Conservation (phyloP, 2,888 invertebrate species). For the Zaprionus bogoriensis region DNA sequence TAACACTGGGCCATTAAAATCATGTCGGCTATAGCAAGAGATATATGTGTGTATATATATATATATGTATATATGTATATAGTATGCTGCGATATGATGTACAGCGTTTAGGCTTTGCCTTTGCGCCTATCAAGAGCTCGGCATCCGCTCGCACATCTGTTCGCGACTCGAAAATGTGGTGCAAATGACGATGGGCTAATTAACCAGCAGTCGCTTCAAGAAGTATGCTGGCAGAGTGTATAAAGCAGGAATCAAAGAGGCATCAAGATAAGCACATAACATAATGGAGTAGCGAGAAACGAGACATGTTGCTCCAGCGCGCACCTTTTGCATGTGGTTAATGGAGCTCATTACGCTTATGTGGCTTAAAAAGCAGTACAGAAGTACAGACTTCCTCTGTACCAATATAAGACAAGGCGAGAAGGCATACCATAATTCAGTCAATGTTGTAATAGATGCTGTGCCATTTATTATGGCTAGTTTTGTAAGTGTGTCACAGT, state of each 20-base stretch:
- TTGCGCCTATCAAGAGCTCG: constrained; percentile 33
- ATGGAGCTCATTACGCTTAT: constrained; percentile 11
- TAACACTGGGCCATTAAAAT: constrained; percentile 28
- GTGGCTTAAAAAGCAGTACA: background rate
- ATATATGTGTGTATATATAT: constrained; percentile 4
- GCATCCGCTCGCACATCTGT: constrained; percentile 58
- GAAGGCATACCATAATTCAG: background rate
- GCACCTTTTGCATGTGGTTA: constrained; percentile 16
- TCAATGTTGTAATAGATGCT: constrained; percentile 41
- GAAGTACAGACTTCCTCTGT: no score
- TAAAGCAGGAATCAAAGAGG: background rate
- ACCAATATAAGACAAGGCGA: background rate
- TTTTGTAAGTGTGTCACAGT: constrained; percentile 54
- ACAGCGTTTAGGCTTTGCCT: constrained; percentile 32
- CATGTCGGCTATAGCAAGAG: constrained; percentile 20
- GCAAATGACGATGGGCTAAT: constrained; percentile 33
- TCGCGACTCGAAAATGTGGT: constrained; percentile 21
- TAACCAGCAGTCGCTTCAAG: constrained; percentile 40
- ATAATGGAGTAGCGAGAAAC: constrained; percentile 3
- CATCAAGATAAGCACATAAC: background rate
- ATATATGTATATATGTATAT: constrained; percentile 9
- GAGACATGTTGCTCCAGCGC: constrained; percentile 3
- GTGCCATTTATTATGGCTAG: constrained; percentile 20
- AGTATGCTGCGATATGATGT: constrained; percentile 8
- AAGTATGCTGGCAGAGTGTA: constrained; percentile 13